Evolutionary conservation across 1,140 invertebrate genomes (phyloP).

Genomic region (Drosophila miranda): DNA sequence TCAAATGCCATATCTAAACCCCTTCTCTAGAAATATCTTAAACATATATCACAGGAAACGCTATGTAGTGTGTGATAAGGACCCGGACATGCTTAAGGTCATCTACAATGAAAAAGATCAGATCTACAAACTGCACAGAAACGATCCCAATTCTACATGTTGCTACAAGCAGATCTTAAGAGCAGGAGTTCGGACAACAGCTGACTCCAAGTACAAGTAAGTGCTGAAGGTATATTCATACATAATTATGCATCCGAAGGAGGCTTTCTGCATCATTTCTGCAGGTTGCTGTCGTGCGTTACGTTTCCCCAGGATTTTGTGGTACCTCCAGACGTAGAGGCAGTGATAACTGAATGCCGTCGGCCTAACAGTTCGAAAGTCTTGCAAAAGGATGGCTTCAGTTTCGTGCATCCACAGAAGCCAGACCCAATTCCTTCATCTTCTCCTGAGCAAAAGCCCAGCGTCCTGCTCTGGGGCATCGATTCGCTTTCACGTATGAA

Average conservation of each 20-base stretch:
- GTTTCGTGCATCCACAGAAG: conserved; percentile 56
- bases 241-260: not conserved
- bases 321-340: conserved; percentile 50
- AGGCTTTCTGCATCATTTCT: not conserved
- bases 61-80: conserved; percentile 84
- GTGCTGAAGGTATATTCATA: not conserved
- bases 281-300: conserved; percentile 49
- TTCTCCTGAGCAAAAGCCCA: conserved; percentile 19
- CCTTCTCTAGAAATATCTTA: conserved; percentile 85
- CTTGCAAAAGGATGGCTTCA: conserved; percentile 61
- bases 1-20: conserved; percentile 86
- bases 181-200: conserved; percentile 38
- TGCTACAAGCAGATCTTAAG: conserved; percentile 84
- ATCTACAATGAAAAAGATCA: conserved; percentile 46
- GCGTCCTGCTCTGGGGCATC: conserved; percentile 71
- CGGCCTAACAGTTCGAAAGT: conserved; percentile 5
- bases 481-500: conserved; percentile 80
- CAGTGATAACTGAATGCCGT: conserved; percentile 59
- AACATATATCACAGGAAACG: conserved; percentile 84
- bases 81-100: conserved; percentile 82
- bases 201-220: conserved; percentile 83
- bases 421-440: not conserved
- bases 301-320: conserved; percentile 54
- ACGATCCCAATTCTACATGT: conserved; percentile 76
- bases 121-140: conserved; percentile 54